Base-by-base conservation (phyloP, 2,113 vertebrate genomes). In the Progne subis region DNA sequence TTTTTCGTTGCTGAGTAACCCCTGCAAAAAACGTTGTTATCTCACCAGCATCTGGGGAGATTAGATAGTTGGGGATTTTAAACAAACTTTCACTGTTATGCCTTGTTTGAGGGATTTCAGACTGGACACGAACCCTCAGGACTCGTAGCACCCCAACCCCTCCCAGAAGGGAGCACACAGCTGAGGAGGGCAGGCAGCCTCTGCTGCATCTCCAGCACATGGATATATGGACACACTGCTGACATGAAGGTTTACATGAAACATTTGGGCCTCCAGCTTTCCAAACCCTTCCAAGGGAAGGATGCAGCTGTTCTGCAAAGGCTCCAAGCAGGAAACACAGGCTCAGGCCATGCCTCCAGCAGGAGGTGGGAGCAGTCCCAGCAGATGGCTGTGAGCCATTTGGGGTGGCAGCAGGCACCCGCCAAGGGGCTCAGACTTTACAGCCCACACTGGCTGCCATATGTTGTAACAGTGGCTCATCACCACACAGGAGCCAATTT, bases 1-100 rank as follows among this genome's bases (percentile, higher is more conserved):
- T 97, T 96, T 95, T 81, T 74, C 9, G 86, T 98, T 98, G 97
- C 97, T 50, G 86, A 96, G 97, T 96, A 97, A 98, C 97, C 88
- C 74, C 6, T n/a, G 11, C 79, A 94, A 96, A 96, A 93, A 96
- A 82, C 32, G 49, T 85, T 83, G 91, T 88, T 90, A 90, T 95
- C 70, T 81, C 92, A 52, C 89, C 82, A 92, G 92, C 91, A 95
- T 96, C 93, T 95, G 82, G 53, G 79, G 88, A 97, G 87, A 91
- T 39, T 44, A 90, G 90, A 93, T 46, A 63, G 95, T 95, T 86
- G 85, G 74, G 94, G 92, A 91, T 90, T 92, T 94, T 93, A 91
- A 96, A 96, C 86, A 95, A 81, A 68, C 60, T 61, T 94, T 76
- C 41, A 12, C 74, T 83, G 81, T 55, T 86, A 4, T 32, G 26